Conservation (phyloP, 2,888 invertebrate genomes). For the Scaptomyza parva region DNA sequence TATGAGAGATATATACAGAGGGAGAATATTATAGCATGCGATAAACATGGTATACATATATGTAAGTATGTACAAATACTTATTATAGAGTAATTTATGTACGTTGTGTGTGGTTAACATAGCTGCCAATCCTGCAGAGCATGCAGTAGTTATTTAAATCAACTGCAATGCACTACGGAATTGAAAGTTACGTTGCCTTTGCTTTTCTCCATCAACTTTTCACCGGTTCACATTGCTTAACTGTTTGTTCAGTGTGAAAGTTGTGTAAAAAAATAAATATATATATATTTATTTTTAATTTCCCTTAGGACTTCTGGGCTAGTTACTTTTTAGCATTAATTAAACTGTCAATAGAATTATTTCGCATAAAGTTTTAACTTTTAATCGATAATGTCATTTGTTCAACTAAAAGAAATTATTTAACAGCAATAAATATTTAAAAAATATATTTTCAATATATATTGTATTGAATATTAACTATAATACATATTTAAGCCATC, state of each 20-base stretch:
- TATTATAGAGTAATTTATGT: background rate
- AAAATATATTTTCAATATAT: no score
- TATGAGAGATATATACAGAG: background rate
- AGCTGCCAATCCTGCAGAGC: conserved; percentile 97
- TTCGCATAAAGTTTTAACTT: conserved; percentile 4
- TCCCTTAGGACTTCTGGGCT: background rate
- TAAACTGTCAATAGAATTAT: conserved; percentile 33
- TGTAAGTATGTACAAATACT: background rate
- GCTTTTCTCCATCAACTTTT: background rate
- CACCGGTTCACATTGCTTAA: background rate
- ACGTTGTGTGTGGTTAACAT: conserved; percentile 79
- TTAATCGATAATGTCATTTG: conserved; percentile 8
- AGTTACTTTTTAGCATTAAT: conserved; percentile 21
- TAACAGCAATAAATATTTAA: no score
- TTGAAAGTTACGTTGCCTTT: conserved; percentile 87
- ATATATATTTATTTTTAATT: conserved; percentile 6
- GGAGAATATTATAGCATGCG: background rate
- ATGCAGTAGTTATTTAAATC: conserved; percentile 91
- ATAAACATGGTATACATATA: background rate
- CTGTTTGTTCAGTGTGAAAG: conserved; percentile 5
- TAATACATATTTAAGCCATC: no score
- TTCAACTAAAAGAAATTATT: background rate
- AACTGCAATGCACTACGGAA: conserved; percentile 99
- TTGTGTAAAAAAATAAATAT: conserved; percentile 3
- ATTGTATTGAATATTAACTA: no score